Base-by-base conservation (phyloP, 2,888 invertebrate species). In the Scaptomyza parva region DNA sequence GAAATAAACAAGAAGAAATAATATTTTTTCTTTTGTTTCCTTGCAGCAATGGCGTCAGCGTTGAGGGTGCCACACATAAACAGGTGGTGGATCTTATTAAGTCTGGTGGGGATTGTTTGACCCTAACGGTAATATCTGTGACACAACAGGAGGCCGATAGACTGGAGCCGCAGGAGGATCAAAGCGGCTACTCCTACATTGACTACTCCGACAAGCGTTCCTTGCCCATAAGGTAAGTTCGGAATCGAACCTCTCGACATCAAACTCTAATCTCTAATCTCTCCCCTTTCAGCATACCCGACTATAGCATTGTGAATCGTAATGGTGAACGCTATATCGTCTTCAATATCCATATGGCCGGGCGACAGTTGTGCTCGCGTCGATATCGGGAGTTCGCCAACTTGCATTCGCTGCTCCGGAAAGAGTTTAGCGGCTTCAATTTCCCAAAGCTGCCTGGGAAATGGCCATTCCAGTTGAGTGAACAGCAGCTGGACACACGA, bases 61-160 rank as follows among this genome's bases (percentile, higher is more conserved):
- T 99, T 12, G 99, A 99, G 93, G 99, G 99, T 50, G 96, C 99
- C n/a, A 99, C 99, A 39, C 99, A 99, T 92, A 97, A 99, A 89
- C 99, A 99, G 93, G 99, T 99, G 70, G 99, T 99, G 43, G 99
- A 99, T 92, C 94, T 99, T 82, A 99, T 99, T 88, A 99, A 99
- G 92, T 98, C 99, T 12, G 99, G 99, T 2, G 99, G 99, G 17
- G 99, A 99, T 92, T 97, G 97, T 75, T 94, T 99, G 74, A 97
- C 97, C 22, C 94, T 99, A 58, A 98, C 99, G 65, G 99, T 99
- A 72, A 98, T 98, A 89, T 98, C 98, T 70, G 98, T 98, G 65
- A 97, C 97, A 78, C 96, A 95, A 77, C 96, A 97, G 95, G 96
- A 96, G 91, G 96, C 96, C 11, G 96, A 96, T 91, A 93, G 96